Percentiles rank a stretch among this genome's conserved stretches.
Evolutionary conservation across 2,888 invertebrate genomes (phyloP).

Genomic region (Odontomyia ornata): DNA sequence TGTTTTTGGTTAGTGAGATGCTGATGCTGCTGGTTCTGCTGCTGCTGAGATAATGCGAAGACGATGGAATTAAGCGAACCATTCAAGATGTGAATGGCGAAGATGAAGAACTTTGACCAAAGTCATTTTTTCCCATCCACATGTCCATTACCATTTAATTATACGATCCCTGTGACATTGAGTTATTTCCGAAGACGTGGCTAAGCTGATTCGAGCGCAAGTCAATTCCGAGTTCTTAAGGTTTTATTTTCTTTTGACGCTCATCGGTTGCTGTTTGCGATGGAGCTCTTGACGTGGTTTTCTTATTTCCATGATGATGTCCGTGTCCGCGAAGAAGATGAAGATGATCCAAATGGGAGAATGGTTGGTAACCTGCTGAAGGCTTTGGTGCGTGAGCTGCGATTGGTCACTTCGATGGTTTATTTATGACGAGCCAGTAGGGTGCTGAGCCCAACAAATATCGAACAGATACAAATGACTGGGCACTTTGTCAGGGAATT

Average conservation of each 20-base stretch:
- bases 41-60: constrained; percentile 18
- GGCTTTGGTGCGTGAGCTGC: constrained; percentile 19
- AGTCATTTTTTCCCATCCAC: constrained; percentile 49
- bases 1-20: background rate
- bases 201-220: constrained; percentile 24
- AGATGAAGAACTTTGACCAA: constrained; percentile 35
- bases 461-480: constrained; percentile 29
- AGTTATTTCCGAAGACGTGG: constrained; percentile 45
- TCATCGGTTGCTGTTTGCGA: background rate
- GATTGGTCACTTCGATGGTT: constrained; percentile 31
- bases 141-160: constrained; percentile 51
- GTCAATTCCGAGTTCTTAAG: background rate
- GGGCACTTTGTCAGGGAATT: constrained; percentile 32
- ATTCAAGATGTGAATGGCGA: constrained; percentile 33
- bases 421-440: constrained; percentile 40
- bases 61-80: constrained; percentile 22
- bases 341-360: background rate
- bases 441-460: constrained; percentile 30
- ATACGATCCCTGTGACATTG: constrained; percentile 48
- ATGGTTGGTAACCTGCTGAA: constrained; percentile 37
- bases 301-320: constrained; percentile 1
- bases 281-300: constrained; percentile 11
- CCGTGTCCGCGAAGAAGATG: background rate
- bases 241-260: background rate
- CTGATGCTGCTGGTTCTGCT: too few relatives aligned